Base-by-base conservation (phyloP, 2,797 vertebrate genomes). In the Epinephelus awoara region DNA sequence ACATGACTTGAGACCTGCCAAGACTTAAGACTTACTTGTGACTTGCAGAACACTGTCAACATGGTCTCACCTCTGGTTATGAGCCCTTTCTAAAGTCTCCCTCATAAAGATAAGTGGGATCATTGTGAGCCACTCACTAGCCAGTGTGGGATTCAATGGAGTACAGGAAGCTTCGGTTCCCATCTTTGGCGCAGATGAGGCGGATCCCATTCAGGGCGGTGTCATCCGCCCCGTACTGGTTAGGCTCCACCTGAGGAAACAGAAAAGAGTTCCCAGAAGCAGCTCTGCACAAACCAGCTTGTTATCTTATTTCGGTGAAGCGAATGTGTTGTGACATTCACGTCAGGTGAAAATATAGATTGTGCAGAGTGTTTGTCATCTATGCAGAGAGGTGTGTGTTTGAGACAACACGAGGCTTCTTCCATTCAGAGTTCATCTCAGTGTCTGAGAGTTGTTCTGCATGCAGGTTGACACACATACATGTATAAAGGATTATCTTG, bases 201-300 rank as follows among this genome's bases (percentile, higher is more conserved):
- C 95, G 94, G 70, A 96, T 93, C 21, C 94, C 90, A 0, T 94
- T 95, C 38, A 95, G 65, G 61, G 94, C 88, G 0, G 91, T 94
- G 83, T 94, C 94, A 25, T 93, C 93, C 0, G 4, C 2, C 6
- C 0, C 83, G 0, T 87, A 88, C 91, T 95, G 94, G 2, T 92
- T 90, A 0, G 80, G 0, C 82, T 96, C 94, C 74, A 96, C 89
- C 92, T 95, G 84, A 69, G 0, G 15, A 75, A 79, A 90, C 78
- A 82, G 0, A 56, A 1, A n/a, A 54, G 11, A 56, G 66, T 80
- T 89, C 78, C 66, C 77, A 88, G 21, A 54, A 18, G n/a, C 10
- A 27, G 49, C 7, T 57, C 23, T 13, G 3, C 2, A 18, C 18
- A 11, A 42, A 44, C 6, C 29, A 42, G 27, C 2, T 2, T n/a